Evolutionary conservation across 2,113 vertebrate genomes (phyloP), one percentile per base, ranked within the genome.

Genomic region (Ellobius talpinus): DNA sequence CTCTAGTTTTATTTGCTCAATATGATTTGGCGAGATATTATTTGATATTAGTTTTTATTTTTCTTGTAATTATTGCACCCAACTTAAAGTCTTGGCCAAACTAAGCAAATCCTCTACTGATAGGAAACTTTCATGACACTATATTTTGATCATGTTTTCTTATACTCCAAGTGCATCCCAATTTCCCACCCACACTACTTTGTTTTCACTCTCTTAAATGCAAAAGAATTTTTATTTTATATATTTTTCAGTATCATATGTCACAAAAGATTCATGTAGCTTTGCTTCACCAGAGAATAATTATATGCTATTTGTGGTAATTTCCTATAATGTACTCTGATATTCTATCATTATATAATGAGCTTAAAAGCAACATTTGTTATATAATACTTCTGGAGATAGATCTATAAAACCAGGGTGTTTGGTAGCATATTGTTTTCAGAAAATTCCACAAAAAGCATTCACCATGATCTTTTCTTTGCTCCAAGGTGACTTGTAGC

Each of bases 171-270:
- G 21, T 24, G 4, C 4, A 81, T 1, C 11, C 11, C 23, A 81
- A 10, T 6, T 24, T n/a, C 36, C 33, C 7, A n/a, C 10, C 5
- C 33, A n/a, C 7, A 1, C 11, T 66, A n/a, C 9, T 10, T 52
- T 52, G 7, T 24, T 24, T 81, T 58, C 10, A 3, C 1, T 58
- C 0, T 58, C 47, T n/a, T 81, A 58, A 58, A 72, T 3, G 5
- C 17, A 72, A 50, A 65, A 65, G 39, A 14, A 26, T 65, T 65
- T 78, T 90, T 16, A 68, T 31, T 21, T 7, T 29, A 29, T 17
- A 33, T 8, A 47, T 65, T 66, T 11, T 52, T 31, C 26, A 42
- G 9, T n/a, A 4, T 68, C 6, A 14, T 16, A 23, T 70, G 36
- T 50, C 3, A 2, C 85, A 70, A 9, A 19, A 50, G 11, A 47